Conservation (phyloP, 2,797 vertebrate species). For the Chelon labrosus region DNA sequence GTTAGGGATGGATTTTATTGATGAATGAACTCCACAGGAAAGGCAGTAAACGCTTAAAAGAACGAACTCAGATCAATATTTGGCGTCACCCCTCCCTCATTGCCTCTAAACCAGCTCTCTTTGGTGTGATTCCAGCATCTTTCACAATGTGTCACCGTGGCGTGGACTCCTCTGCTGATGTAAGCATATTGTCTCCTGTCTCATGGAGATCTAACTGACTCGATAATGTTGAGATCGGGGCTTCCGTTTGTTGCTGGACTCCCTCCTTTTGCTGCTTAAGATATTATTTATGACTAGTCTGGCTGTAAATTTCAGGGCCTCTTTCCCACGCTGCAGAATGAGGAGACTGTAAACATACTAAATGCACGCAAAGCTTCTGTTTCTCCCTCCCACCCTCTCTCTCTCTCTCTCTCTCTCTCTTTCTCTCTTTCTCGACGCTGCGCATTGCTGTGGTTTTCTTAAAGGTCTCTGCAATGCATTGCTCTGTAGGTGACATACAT, state of each 20-base stretch:
- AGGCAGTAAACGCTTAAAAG: too few species aligned
- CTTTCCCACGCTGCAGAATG: conserved; percentile 10
- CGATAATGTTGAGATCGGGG: not conserved
- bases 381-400: too few species aligned
- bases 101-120: not conserved
- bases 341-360: too few species aligned
- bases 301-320: not conserved
- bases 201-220: not conserved
- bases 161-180: too few species aligned
- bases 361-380: too few species aligned
- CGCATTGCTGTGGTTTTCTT: not conserved
- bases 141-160: not conserved
- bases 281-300: not conserved
- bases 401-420: too few species aligned
- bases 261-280: not conserved
- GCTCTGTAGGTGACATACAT: conserved; percentile 29
- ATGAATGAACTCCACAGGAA: too few species aligned
- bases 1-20: too few species aligned
- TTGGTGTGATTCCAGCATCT: not conserved
- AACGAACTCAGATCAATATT: too few species aligned
- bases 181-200: too few species aligned
- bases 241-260: not conserved
- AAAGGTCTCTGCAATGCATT: conserved; percentile 13
- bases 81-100: too few species aligned
- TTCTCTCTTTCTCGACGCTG: too few species aligned